These are phyloP conservation scores for Ciconia stormi DNA, from an alignment of 2,113 vertebrate genomes.

Conservation along the genomic window DNA sequence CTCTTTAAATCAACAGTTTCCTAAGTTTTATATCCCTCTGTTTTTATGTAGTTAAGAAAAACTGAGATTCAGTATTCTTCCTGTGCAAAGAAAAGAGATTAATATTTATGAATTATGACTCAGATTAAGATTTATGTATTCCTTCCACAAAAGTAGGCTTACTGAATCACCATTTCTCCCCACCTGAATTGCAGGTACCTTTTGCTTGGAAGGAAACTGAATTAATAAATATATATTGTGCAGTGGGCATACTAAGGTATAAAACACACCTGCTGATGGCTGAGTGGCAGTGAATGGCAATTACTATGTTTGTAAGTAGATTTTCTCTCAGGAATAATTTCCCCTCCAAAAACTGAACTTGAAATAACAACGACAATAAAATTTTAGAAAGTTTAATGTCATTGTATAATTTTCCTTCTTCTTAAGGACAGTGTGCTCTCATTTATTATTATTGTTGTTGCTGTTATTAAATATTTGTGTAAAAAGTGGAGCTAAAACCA, in stretches of 20 bases:
- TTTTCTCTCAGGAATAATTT: not conserved
- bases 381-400: not conserved
- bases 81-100: slow-evolving; percentile 25
- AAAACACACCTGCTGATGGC: not conserved
- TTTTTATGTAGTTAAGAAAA: slow-evolving; percentile 1
- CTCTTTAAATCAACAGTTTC: not conserved
- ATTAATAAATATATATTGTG: slow-evolving; percentile 21
- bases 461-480: not conserved
- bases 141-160: not conserved
- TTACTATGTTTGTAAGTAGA: not conserved
- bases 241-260: not conserved
- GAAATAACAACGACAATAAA: not conserved
- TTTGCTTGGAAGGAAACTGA: slow-evolving; percentile 30
- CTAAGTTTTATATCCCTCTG: not conserved
- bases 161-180: slow-evolving; percentile 28
- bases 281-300: not conserved
- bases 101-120: slow-evolving; percentile 53
- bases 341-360: not conserved
- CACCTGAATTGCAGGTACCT: slow-evolving; percentile 26
- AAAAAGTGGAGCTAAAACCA: not conserved
- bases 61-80: not conserved
- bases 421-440: not conserved
- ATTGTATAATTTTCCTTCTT: not conserved
- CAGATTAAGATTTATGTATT: slow-evolving; percentile 59
- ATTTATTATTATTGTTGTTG: not conserved